Evolutionary conservation across 2,888 invertebrate species (phyloP).

Genomic region (Dryadula phaetusa): DNA sequence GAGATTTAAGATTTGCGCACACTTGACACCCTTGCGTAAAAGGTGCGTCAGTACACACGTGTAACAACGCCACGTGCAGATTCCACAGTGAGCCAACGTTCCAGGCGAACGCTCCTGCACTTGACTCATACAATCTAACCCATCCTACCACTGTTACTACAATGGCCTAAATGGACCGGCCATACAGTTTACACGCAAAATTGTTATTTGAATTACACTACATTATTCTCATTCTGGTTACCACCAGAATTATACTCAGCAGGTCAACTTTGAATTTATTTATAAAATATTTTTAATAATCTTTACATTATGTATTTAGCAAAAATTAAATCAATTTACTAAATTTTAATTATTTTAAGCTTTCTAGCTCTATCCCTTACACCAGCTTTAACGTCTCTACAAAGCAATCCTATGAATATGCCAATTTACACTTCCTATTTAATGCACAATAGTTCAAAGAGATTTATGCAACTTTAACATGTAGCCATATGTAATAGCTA

Average conservation of each 20-base stretch:
- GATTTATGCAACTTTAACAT: conserved; percentile 20
- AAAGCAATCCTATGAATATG: background rate
- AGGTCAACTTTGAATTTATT: background rate
- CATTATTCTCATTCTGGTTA: conserved; percentile 1
- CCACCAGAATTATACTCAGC: background rate
- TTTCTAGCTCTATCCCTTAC: background rate
- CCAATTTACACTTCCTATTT: background rate
- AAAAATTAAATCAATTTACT: background rate
- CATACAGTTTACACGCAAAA: conserved; percentile 49
- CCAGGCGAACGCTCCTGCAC: conserved; percentile 79
- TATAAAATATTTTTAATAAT: too few relatives aligned
- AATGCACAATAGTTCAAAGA: conserved; percentile 22
- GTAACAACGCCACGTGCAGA: conserved; percentile 71
- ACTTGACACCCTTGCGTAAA: conserved; percentile 40
- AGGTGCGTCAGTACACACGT: conserved; percentile 60
- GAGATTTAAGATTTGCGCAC: conserved; percentile 36
- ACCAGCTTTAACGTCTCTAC: background rate
- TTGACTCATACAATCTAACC: conserved; percentile 75
- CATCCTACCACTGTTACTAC: conserved; percentile 63
- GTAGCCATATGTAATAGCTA: conserved; percentile 19
- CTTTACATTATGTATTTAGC: too few relatives aligned
- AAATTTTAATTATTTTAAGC: background rate
- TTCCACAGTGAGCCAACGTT: conserved; percentile 74
- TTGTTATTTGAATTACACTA: conserved; percentile 26
- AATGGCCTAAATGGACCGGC: conserved; percentile 68